Evolutionary conservation across 2,113 vertebrate species (phyloP).

Genomic region (Asarcornis scutulata): DNA sequence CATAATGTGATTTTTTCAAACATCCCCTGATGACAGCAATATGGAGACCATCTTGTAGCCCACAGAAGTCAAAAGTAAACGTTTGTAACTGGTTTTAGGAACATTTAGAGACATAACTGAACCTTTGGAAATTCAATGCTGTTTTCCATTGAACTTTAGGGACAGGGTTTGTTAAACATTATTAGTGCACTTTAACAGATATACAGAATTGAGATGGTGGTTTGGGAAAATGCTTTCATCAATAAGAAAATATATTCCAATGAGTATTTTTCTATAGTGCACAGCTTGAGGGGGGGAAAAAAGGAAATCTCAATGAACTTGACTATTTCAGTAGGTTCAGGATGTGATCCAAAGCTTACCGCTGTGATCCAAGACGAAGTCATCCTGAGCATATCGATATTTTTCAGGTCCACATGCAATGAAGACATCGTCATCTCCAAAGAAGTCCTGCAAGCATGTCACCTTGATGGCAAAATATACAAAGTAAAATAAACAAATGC

Average conservation of each 20-base stretch:
- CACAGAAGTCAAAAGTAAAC: background rate
- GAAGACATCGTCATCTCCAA: conserved; percentile 97
- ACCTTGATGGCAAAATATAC: conserved; percentile 76
- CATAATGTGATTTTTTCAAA: background rate
- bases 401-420: conserved; percentile 97
- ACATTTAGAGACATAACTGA: background rate
- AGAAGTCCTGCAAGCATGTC: conserved; percentile 95
- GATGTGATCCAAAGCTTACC: conserved; percentile 82
- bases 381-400: conserved; percentile 94
- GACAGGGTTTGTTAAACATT: background rate
- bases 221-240: background rate
- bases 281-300: rapidly evolving
- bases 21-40: background rate
- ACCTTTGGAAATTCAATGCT: background rate
- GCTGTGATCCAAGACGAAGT: conserved; percentile 96
- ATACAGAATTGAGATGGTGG: background rate
- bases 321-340: background rate
- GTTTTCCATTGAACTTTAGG: background rate
- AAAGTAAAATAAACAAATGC: conserved; percentile 23
- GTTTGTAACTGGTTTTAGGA: background rate
- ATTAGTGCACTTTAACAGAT: background rate
- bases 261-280: background rate
- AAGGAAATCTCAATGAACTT: background rate
- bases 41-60: background rate
- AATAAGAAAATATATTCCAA: background rate